These are phyloP conservation scores for Lytechinus variegatus DNA, from an alignment of 35 echinoderm and acorn worm genomes.

Conservation along the genomic window DNA sequence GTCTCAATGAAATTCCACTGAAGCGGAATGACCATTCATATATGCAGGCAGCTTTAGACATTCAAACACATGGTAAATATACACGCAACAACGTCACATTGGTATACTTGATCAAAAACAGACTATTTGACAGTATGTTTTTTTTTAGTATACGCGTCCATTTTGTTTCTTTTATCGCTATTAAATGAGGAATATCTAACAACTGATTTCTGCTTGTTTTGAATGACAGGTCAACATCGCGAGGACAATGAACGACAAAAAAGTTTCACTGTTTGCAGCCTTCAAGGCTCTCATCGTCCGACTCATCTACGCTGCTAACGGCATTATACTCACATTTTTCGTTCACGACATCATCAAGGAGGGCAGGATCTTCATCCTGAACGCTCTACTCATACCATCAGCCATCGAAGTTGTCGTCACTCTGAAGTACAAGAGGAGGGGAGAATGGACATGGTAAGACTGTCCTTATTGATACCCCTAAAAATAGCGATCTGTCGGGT, in stretches of 20 bases:
- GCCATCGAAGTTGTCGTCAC: background rate
- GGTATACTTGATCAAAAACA: no score
- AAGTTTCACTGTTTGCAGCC: background rate
- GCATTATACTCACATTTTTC: constrained; percentile 19
- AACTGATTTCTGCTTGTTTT: background rate
- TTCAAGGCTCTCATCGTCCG: background rate
- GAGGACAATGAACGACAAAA: background rate
- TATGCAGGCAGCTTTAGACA: no score
- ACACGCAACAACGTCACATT: no score
- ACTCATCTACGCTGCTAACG: background rate
- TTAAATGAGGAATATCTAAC: no score
- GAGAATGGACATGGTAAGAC: constrained; percentile 37
- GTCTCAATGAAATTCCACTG: no score
- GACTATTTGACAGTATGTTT: no score
- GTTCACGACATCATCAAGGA: background rate
- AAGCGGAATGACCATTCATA: no score
- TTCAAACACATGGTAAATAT: no score
- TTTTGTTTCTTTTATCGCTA: no score
- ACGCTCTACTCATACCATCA: background rate
- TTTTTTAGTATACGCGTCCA: no score
- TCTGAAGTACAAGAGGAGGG: constrained; percentile 43
- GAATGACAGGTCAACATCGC: background rate
- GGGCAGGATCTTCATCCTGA: background rate
- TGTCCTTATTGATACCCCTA: background rate
- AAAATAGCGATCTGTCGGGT: no score